Percentiles rank a stretch among this genome's conserved stretches.
phyloP scores from a whole-genome alignment of 2,888 invertebrate species.

The Rotaria magnacalcarata region DNA sequence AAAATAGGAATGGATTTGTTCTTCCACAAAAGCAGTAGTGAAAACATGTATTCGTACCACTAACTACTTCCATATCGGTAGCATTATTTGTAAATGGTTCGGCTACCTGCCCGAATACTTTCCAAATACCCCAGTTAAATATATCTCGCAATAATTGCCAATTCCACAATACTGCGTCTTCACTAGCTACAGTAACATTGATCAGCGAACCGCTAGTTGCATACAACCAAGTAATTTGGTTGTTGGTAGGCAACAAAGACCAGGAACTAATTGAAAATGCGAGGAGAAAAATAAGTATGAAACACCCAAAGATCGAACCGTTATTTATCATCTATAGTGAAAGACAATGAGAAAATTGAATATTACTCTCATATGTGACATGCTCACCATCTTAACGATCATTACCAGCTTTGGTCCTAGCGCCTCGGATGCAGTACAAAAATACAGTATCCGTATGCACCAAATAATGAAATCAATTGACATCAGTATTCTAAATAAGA shows the following conservation, averaged over 20 bases:
- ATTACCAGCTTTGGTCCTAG: neutral
- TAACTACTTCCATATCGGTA: neutral
- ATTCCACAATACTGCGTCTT: neutral
- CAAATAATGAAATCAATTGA: neutral
- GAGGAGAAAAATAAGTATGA: neutral
- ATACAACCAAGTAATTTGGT: neutral
- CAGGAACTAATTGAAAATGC: conserved; percentile 14
- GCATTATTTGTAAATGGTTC: neutral
- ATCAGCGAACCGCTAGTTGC: neutral
- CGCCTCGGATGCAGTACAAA: neutral
- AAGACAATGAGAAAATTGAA: neutral
- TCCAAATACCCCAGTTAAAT: conserved; percentile 22
- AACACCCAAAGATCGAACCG: neutral
- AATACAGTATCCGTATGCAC: neutral
- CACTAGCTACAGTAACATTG: neutral
- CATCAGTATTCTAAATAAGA: neutral
- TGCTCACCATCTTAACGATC: neutral
- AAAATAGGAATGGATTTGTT: neutral
- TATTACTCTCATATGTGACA: neutral
- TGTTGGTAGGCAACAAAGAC: neutral
- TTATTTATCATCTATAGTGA: neutral
- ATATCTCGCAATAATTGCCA: neutral
- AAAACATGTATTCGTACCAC: neutral
- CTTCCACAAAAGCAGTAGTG: neutral
- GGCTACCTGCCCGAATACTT: neutral